A percentile compares a stretch with the other conserved stretches of the same genome.
Evolutionary conservation across 1,140 invertebrate species (phyloP).

Genomic region (Helicoverpa zea): DNA sequence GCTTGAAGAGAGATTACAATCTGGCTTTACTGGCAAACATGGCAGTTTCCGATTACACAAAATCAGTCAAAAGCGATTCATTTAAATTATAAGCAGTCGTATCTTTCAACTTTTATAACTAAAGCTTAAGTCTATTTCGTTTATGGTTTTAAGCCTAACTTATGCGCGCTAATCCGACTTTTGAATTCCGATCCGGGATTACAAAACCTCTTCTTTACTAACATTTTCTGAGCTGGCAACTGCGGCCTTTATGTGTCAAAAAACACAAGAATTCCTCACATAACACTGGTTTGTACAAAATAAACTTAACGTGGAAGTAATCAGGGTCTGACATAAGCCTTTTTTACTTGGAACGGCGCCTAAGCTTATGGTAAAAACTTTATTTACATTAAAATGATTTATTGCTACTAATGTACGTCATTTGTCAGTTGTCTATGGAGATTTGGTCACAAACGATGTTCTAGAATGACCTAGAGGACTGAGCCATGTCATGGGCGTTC

Average conservation of each 20-base stretch:
- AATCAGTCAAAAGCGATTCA: too few relatives aligned
- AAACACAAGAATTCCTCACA: not conserved
- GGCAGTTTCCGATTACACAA: too few relatives aligned
- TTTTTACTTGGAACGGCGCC: constrained; percentile 3
- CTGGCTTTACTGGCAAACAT: too few relatives aligned
- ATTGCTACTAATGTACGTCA: constrained; percentile 1
- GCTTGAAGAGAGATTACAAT: too few relatives aligned
- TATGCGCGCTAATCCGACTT: not conserved
- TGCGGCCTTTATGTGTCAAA: not conserved
- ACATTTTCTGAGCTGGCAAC: too few relatives aligned
- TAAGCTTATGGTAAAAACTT: constrained; percentile 13
- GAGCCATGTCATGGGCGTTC: not conserved
- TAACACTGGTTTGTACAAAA: not conserved
- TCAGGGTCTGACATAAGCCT: constrained; percentile 1
- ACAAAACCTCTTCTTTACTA: too few relatives aligned
- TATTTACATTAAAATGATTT: constrained; percentile 24
- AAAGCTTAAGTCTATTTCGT: not conserved
- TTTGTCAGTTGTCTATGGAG: constrained; percentile 13
- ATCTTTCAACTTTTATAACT: too few relatives aligned
- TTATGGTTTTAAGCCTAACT: not conserved
- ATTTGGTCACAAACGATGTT: not conserved
- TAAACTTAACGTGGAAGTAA: constrained; percentile 1
- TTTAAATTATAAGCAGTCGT: too few relatives aligned
- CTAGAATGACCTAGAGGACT: not conserved
- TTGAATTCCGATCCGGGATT: too few relatives aligned